These are phyloP conservation scores for Cephonodes hylas DNA, from an alignment of 2,888 invertebrate genomes.

Conservation along the genomic window DNA sequence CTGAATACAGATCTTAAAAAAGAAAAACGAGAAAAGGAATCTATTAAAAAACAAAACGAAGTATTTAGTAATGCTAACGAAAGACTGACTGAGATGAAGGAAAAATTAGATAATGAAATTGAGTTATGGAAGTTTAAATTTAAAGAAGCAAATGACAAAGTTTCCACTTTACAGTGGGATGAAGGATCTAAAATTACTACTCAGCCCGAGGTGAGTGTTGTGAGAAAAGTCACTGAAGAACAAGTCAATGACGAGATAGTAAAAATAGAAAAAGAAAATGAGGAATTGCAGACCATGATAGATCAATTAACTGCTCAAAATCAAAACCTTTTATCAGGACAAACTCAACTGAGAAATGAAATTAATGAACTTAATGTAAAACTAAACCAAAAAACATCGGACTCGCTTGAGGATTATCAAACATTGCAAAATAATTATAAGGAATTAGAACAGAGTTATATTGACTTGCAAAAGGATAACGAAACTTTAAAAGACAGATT, in stretches of 20 bases:
- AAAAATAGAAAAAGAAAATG: constrained; percentile 73
- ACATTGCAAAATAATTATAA: constrained; percentile 45
- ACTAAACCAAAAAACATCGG: constrained; percentile 34
- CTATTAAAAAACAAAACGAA: constrained; percentile 86
- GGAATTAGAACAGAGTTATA: constrained; percentile 39
- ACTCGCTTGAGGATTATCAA: constrained; percentile 41
- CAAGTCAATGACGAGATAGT: constrained; percentile 46
- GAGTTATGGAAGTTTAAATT: constrained; percentile 87
- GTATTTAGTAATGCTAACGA: constrained; percentile 88
- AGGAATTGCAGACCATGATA: constrained; percentile 60
- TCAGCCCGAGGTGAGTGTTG: constrained; percentile 27
- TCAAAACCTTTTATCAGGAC: constrained; percentile 46
- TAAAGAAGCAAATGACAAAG: constrained; percentile 84
- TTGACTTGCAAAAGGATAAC: constrained; percentile 36
- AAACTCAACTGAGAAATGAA: constrained; percentile 49
- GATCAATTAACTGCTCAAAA: constrained; percentile 60
- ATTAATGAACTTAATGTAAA: constrained; percentile 54
- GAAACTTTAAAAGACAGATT: constrained; percentile 36
- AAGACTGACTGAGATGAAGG: constrained; percentile 89
- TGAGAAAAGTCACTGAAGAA: not conserved
- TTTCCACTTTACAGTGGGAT: constrained; percentile 72
- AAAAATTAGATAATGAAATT: constrained; percentile 89
- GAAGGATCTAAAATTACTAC: constrained; percentile 47
- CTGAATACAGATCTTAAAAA: constrained; percentile 80
- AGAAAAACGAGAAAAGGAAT: constrained; percentile 84